Evolutionary conservation across 2,113 vertebrate species (phyloP).

Genomic region (Callocephalon fimbriatum): DNA sequence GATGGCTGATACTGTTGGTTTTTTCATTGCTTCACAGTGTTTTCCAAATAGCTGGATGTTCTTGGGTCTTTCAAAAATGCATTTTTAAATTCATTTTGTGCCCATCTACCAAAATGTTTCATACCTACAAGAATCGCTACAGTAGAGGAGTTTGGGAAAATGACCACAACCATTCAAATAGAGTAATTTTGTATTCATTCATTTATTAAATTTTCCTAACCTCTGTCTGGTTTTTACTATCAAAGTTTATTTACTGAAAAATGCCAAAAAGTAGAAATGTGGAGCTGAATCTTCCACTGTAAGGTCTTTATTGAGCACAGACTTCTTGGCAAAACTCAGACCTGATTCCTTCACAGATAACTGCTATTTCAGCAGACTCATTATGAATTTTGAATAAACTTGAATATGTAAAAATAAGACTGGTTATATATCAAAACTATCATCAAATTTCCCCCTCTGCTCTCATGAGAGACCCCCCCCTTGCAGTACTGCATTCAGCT

Average conservation of each 20-base stretch:
- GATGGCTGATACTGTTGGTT: neutral
- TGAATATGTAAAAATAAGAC: neutral
- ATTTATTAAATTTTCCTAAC: neutral
- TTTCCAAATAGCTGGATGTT: neutral
- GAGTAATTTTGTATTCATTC: neutral
- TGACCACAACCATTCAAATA: neutral
- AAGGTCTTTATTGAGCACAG: neutral
- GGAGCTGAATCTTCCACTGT: neutral
- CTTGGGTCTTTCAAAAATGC: neutral
- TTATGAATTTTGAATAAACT: neutral
- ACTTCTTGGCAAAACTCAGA: neutral
- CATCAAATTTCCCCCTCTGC: too few species aligned
- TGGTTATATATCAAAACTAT: neutral
- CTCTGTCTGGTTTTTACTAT: neutral
- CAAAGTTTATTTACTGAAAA: neutral
- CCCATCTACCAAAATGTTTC: neutral
- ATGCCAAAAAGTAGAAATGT: fast-evolving
- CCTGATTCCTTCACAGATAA: neutral
- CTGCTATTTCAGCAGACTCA: neutral
- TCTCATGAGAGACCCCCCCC: neutral
- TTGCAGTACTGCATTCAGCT: neutral
- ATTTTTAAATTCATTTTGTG: neutral
- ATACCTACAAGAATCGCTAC: neutral
- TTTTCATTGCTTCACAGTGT: neutral
- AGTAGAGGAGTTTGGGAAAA: neutral